These are phyloP conservation scores for Nesometra sesokonis DNA, from an alignment of 35 echinoderm and acorn worm species.

Conservation along the genomic window DNA sequence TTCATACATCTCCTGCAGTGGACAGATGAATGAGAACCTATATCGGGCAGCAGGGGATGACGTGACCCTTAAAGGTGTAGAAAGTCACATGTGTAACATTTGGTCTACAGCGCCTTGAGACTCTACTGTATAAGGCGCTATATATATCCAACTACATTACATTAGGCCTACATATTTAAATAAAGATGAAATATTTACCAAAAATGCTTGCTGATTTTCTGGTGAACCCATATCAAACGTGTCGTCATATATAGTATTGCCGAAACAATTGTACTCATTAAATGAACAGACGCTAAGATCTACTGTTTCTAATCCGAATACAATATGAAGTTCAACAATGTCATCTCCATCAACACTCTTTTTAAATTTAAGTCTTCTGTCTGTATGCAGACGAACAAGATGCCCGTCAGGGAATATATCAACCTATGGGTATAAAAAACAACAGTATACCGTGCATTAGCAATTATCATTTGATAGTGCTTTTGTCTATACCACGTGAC, in stretches of 20 bases:
- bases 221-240: not conserved
- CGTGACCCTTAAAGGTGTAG: too few relatives aligned
- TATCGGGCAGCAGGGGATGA: too few relatives aligned
- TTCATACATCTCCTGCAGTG: too few relatives aligned
- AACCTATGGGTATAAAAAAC: not conserved
- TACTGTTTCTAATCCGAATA: not conserved
- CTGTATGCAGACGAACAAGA: not conserved
- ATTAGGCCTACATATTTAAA: too few relatives aligned
- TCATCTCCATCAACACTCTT: not conserved
- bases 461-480: too few relatives aligned
- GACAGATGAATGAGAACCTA: too few relatives aligned
- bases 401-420: not conserved
- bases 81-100: too few relatives aligned
- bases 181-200: constrained; percentile 1
- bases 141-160: too few relatives aligned
- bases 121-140: too few relatives aligned
- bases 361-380: not conserved
- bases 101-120: too few relatives aligned
- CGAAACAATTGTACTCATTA: not conserved
- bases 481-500: too few relatives aligned
- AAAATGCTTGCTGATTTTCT: not conserved
- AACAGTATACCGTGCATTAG: too few relatives aligned
- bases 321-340: not conserved
- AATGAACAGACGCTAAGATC: not conserved
- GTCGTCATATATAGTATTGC: not conserved